Evolutionary conservation across 1,140 invertebrate genomes (phyloP).

Genomic region (Ephestia elutella): DNA sequence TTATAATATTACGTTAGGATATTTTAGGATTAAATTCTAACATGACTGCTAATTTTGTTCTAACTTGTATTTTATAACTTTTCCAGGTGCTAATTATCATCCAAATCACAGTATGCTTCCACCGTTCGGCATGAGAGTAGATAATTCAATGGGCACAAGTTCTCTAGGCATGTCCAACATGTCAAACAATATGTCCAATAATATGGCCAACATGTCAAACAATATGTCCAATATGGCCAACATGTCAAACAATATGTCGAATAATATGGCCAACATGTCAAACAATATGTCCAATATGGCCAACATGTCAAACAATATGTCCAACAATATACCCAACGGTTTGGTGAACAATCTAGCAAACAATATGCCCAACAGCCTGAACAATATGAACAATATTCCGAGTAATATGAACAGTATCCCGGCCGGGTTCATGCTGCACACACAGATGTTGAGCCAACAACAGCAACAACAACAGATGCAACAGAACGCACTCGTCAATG

Average conservation of each 20-base stretch:
- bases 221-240: background rate
- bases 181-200: background rate
- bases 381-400: conserved; percentile 5
- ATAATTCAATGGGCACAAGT: conserved; percentile 48
- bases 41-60: background rate
- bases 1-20: too few relatives aligned
- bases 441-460: conserved; percentile 42
- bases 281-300: background rate
- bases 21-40: too few relatives aligned
- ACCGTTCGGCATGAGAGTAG: conserved; percentile 70
- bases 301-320: background rate
- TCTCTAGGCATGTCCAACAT: conserved; percentile 24
- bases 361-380: too few relatives aligned
- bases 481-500: conserved; percentile 46
- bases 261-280: conserved; percentile 11
- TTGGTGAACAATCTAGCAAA: too few relatives aligned
- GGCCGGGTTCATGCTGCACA: conserved; percentile 44
- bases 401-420: conserved; percentile 15
- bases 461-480: conserved; percentile 42
- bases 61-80: background rate
- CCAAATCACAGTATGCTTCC: conserved; percentile 65
- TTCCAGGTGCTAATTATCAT: conserved; percentile 68
- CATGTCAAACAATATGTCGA: background rate
- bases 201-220: conserved; percentile 12
- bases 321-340: conserved; percentile 12